Evolutionary conservation across 1,140 invertebrate genomes (phyloP), one percentile per base, ranked within the genome.

Genomic region (Drosophila mojavensis): DNA sequence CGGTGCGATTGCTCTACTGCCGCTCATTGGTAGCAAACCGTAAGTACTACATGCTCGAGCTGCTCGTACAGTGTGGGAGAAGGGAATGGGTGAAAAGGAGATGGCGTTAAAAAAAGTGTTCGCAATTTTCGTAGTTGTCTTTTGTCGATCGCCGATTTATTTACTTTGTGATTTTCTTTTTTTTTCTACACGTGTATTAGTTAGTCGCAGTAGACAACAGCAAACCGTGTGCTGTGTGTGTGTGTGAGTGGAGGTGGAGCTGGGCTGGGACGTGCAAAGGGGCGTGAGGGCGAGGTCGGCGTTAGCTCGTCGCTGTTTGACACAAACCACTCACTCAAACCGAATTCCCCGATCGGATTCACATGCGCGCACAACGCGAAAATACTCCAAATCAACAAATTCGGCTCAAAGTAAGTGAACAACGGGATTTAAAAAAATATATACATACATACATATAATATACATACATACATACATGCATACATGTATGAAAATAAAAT

Each of bases 101-200:
- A 67, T 75, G 55, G 55, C 36, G 68, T 39, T 59, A 71, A 73
- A 69, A 33, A 33, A 69, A 61, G 41, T 60, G 68, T 58, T 77
- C 70, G 75, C 60, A 53, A 75, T 70, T 67, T 72, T 86, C 67
- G 79, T 88, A 88, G 71, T 88, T 82, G 78, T 79, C 79, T 81
- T 82, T 83, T 70, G 77, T 65, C 82, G 83, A 88, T 88, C 75
- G 79, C 51, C 51, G 50, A 82, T 60, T 79, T 75, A 53, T 74
- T 72, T 55, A 55, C 79, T 73, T 73, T 50, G 62, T 50, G 54
- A 43, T 50, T 10, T 71, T 67, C 55, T 71, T 53, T 55, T 78
- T 73, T 55, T 17, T 15, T 33, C 24, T 67, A 41, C 33, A 53
- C 39, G 30, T 58, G 66, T 69, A 72, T 39, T 74, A 56, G 66